A percentile compares a stretch with the other conserved stretches of the same genome.
Conservation (phyloP, 1,140 invertebrate genomes). For the Theocolax elegans region DNA sequence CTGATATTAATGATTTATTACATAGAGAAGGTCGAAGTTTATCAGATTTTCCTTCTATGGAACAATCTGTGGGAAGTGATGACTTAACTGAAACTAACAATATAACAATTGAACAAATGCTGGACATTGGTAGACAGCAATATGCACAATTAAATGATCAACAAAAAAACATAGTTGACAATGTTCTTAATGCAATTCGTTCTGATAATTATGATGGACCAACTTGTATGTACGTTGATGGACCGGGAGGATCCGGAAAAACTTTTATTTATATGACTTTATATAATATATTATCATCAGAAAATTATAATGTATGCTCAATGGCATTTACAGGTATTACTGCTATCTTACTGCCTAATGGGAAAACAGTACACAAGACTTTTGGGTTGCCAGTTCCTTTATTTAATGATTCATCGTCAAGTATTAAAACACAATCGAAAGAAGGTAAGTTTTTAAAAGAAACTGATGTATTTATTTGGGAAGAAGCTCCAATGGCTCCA, state of each 20-base stretch:
- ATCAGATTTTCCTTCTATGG: not conserved
- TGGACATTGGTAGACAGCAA: not conserved
- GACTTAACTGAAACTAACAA: not conserved
- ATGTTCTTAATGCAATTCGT: no score
- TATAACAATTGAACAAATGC: not conserved
- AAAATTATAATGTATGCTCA: conserved; percentile 48
- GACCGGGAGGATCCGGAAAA: conserved; percentile 39
- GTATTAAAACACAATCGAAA: conserved; percentile 36
- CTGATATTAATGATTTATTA: conserved; percentile 7
- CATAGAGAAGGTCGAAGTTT: conserved; percentile 2
- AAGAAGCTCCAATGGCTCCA: conserved; percentile 54
- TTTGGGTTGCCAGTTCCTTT: conserved; percentile 3
- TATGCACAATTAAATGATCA: conserved; percentile 26
- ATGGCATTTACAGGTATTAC: no score
- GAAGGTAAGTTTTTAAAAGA: conserved; percentile 39
- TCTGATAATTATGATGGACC: no score
- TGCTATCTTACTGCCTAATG: no score
- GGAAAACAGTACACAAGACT: conserved; percentile 27
- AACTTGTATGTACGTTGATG: conserved; percentile 38
- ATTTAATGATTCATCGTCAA: not conserved
- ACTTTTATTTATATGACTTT: no score
- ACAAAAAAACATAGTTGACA: no score
- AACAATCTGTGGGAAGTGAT: not conserved
- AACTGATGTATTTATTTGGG: no score
- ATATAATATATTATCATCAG: conserved; percentile 40